Evolutionary conservation across 2,113 vertebrate genomes (phyloP), one percentile per base, ranked within the genome.

Genomic region (Machaerirhynchus nigripectus): DNA sequence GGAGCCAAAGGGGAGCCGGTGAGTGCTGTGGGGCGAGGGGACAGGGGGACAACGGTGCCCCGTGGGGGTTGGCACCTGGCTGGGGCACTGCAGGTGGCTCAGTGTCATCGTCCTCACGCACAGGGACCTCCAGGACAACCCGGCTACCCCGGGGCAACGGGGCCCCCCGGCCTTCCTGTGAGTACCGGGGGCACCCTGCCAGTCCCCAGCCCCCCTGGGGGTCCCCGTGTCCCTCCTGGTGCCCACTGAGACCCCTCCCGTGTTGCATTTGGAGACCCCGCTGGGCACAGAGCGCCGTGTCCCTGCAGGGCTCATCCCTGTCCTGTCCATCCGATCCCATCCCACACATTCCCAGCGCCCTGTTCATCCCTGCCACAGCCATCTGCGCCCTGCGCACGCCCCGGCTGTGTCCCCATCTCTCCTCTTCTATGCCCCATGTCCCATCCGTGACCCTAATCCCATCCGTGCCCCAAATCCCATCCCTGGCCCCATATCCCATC

Each of bases 1-100:
- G 99, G 99, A 92, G 96, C 98, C 50, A 99, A 99, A 90, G 99
- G 99, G 49, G 99, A 99, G 78, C 98, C 97, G 98, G 99, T 99
- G 96, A 97, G 98, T 84, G 44, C n/a, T 3, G 42, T 15, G 39
- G 65, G 8, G 4, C 1, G 4, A 17, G 46, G 92, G 59, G 33
- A 49, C 0, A 2, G 7, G 35, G 35, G 22, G 23, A 22, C 63
- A 3, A 0, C 0, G 26, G 35, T 91, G 90, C 11, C 56, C 24
- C 0, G 0, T 0, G 15, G 42, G 52, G 84, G 10, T 12, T 44
- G 59, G 88, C 47, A n/a, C 42, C 35, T 1, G 42, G 13, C 27
- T 21, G 80, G 93, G 69, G 19, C 21, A 6, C 5, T 16, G 40
- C 13, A 4, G 55, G 42, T 7, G 30, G 49, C 39, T 88, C 60